A percentile compares a stretch with the other conserved stretches of the same genome.
phyloP scores from a whole-genome alignment of 2,113 vertebrate species.

The Hemiscyllium ocellatum region DNA sequence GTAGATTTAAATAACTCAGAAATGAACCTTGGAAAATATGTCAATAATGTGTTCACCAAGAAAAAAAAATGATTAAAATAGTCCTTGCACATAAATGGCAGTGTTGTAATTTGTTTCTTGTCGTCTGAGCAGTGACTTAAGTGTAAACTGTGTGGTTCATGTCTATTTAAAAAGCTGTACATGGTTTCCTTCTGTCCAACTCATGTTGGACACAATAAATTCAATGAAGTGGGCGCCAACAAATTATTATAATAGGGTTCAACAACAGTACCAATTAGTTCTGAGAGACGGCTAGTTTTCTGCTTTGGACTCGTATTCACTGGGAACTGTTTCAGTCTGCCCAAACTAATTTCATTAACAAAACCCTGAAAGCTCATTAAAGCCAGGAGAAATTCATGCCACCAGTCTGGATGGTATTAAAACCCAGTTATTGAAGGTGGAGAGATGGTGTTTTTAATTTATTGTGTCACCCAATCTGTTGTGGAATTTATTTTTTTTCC shows the following conservation, averaged over 20 bases:
- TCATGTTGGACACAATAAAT: constrained; percentile 22
- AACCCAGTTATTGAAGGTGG: neutral
- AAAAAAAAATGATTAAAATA: neutral
- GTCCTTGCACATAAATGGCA: neutral
- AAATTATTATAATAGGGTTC: constrained; percentile 33
- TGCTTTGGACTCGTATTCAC: neutral
- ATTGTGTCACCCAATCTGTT: constrained; percentile 29
- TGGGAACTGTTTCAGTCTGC: neutral
- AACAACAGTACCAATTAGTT: constrained; percentile 12
- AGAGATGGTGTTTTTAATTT: constrained; percentile 16
- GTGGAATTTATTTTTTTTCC: neutral
- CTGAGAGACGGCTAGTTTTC: constrained; percentile 6
- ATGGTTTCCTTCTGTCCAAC: neutral
- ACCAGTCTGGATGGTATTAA: neutral
- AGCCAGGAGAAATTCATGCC: neutral
- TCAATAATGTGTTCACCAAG: neutral
- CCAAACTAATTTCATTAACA: constrained; percentile 9
- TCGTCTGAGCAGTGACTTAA: neutral
- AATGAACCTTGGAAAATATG: neutral
- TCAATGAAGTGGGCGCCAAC: neutral
- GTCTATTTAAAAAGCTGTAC: constrained; percentile 7
- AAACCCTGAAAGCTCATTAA: neutral
- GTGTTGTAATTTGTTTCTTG: neutral
- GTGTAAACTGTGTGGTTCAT: neutral
- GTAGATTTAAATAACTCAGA: neutral